Evolutionary conservation across 2,888 invertebrate genomes (phyloP), one percentile per base, ranked within the genome.

Genomic region (Mellilla xanthometata): DNA sequence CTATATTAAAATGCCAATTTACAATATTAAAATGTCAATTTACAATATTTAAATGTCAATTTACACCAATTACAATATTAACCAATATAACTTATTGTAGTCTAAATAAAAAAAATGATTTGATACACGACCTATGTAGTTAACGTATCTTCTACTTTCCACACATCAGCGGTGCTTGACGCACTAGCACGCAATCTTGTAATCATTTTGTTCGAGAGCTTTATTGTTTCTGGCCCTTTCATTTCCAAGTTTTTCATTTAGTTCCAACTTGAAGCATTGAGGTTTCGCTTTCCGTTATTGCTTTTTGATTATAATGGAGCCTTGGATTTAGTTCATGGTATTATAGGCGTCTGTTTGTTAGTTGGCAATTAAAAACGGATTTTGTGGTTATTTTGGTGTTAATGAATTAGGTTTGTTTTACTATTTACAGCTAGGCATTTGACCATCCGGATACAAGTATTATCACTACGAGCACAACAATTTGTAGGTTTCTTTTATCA

Each of bases 181-280:
- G 47, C 51, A 48, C 27, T n/a, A 19, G 12, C 51, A 52, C 52
- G 56, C 56, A 44, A 44, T 34, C 12, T 11, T 22, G 49, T 42
- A 52, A 56, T 58, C 56, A 54, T 44, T 54, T 53, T 35, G 36
- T 43, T 42, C 39, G 41, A 36, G 43, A 34, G 35, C 23, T 50
- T 49, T 54, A 54, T 58, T 52, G 51, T 52, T 57, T 51, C 29
- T 36, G 44, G 39, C 24, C 50, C 47, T 45, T 52, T 48, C 32
- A 47, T 46, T 53, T 33, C 30, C 15, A 56, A 56, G 46, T 56
- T 52, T 52, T 56, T 50, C 49, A 49, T 45, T 56, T 50, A 41
- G 35, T 47, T n/a, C n/a, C n/a, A 28, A 42, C 34, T 53, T 46
- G 12, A 34, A 6, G 35, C 33, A 45, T 34, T 12, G 22, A 15